Base-by-base conservation (phyloP, 2,888 invertebrate genomes). In the Labia minor region DNA sequence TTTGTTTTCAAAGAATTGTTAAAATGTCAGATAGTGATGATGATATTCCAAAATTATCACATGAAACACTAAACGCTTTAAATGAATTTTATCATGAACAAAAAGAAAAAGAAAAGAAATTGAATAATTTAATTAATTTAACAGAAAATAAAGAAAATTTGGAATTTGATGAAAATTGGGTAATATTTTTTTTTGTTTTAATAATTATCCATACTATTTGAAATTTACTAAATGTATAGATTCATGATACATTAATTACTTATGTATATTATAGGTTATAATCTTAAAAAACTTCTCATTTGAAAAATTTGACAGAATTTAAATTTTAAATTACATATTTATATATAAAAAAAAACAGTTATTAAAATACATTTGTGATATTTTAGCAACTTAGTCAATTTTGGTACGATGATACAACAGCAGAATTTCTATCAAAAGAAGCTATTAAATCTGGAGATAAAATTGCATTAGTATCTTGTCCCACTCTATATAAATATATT, bases 381-480 rank as follows among this genome's bases (percentile, higher is more conserved):
- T 80, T 81, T 8, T 77, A 94, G 95, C 94, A 97, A 92, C 79
- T 97, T 61, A 95, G 95, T 75, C 97, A 97, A 78, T 97, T 98
- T 80, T 98, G 97, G 97, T 98, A 98, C 75, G 87, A 90, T 74
- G 87, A 90, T 61, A 77, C 81, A 1, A 97, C 97, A 0, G 87
- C 91, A 61, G 79, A 83, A 21, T 77, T 77, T 1, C 77, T 97
- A n/a, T 86, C 88, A 0, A 81, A 82, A 72, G 87, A 89, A 68
- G 85, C 86, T 6, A 75, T 86, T 63, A 78, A 80, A 69, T 76
- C 79, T 2, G 78, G 86, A 16, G 86, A 85, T 0, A 85, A 81
- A 71, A 86, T 95, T 67, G 95, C 91, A 0, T 83, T 95, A 66
- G 80, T 96, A 26, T 94, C 94, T 1, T 92, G 94, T 72, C 96